Evolutionary conservation across 2,797 vertebrate species (phyloP), one percentile per base, ranked within the genome.

Genomic region (Notamacropus eugenii): DNA sequence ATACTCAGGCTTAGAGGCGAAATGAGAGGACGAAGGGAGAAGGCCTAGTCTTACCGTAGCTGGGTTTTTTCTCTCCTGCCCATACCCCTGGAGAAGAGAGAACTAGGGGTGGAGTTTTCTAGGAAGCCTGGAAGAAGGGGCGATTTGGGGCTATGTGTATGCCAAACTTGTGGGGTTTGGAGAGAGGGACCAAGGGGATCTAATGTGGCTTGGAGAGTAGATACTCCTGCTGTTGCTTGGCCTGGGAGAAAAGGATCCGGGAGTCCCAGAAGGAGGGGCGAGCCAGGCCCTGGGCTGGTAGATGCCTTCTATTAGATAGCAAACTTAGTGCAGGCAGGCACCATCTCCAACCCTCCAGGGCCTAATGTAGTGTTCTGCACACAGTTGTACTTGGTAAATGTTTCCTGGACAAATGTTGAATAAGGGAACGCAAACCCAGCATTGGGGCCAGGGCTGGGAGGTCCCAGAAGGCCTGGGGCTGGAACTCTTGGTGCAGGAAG

Each of bases 401-500:
- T 46, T 46, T 87, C 9, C 74, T 50, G 74, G 74, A 27, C 27
- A 24, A 50, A 46, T 87, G 40, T 87, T 46, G 8, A 87, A 40
- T 50, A 28, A 55, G 52, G 57, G 55, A 92, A 93, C 90, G 58
- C n/a, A 31, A 90, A 67, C 59, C 90, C 58, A 40, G 50, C 28
- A 50, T 55, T 92, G 90, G 74, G 92, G n/a, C 91, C 87, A 92
- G 94, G 94, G 1, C n/a, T 82, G 94, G 91, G 94, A 74, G 74
- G 94, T 91, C 55, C 93, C 40, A 22, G 67, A 82, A 56, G 67
- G 67, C n/a, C n/a, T 74, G n/a, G 40, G 40, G 40, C 40, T 27
- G 24, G 10, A 87, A 87, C 74, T 0, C 10, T 28, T 87, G 40
- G 74, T 46, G 74, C 74, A 46, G 67, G 16, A 4, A 6, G 19